Percentiles rank a stretch among this genome's conserved stretches.
Evolutionary conservation across 2,113 vertebrate genomes (phyloP).

Genomic region (Pongo abelii): DNA sequence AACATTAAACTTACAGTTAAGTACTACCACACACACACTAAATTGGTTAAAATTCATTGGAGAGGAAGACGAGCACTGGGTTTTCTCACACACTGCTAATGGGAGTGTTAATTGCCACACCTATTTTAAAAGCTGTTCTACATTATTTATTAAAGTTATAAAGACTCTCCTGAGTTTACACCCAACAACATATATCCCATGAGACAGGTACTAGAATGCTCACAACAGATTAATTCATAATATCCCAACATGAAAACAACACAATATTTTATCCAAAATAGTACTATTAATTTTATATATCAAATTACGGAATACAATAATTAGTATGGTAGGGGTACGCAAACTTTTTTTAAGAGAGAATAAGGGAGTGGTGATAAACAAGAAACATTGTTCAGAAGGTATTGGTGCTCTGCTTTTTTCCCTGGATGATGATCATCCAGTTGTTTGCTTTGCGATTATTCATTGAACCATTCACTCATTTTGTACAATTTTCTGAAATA

Average conservation of each 20-base stretch:
- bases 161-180: background rate
- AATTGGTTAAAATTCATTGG: background rate
- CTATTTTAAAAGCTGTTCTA: background rate
- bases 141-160: background rate
- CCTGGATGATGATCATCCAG: background rate
- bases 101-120: background rate
- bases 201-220: background rate
- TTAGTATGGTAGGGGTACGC: background rate
- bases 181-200: background rate
- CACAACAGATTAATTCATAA: background rate
- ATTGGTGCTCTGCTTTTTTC: background rate
- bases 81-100: background rate
- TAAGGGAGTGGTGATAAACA: background rate
- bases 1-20: background rate
- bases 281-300: background rate
- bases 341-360: background rate
- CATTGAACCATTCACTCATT: background rate
- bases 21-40: rapidly evolving
- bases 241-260: background rate
- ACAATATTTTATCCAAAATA: background rate
- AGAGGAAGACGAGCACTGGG: background rate
- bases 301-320: background rate
- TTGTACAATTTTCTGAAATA: background rate
- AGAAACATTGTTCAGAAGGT: background rate
- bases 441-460: background rate